Base-by-base conservation (phyloP, 2,888 invertebrate genomes). In the Phalera bucephala region DNA sequence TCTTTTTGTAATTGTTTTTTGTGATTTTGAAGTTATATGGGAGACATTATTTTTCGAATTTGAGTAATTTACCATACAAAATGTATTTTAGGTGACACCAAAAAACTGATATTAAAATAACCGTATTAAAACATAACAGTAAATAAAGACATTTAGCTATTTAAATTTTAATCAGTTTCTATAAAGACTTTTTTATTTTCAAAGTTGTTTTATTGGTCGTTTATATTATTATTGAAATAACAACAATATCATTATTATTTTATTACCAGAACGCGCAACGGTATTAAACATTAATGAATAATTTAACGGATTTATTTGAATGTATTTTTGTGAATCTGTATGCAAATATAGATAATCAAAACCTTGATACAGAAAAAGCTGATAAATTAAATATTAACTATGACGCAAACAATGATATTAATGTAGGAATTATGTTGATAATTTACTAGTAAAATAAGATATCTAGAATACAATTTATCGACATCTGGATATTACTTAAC, bases 1-100 rank as follows among this genome's bases (percentile, higher is more conserved):
- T 68, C 41, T 52, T 67, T 71, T 66, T 69, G 40, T 52, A 59
- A 61, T 68, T 67, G 61, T 55, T 65, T 52, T 63, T 58, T 53
- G 53, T 52, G 47, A 50, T 45, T 46, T 30, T 42, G 36, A 36
- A 45, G 34, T 45, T 33, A 59, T 50, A 59, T 59, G 60, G 60
- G 60, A 52, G 57, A 58, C 37, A 19, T 44, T 20, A 35, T 31
- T 40, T 37, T 19, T 33, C 32, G 8, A 22, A 8, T 7, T 22
- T 22, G n/a, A n/a, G n/a, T n/a, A 3, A 6, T 25, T 25, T 25
- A 25, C 25, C 3, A 3, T 5, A 22, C 9, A 22, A 22, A 22
- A 7, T 22, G n/a, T n/a, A n/a, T 9, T n/a, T 7, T 22, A 22
- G 8, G n/a, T 8, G 7, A 8, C 3, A 7, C 8, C 6, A 3